phyloP scores from a whole-genome alignment of 2,113 vertebrate genomes.

The Pantherophis guttatus region DNA sequence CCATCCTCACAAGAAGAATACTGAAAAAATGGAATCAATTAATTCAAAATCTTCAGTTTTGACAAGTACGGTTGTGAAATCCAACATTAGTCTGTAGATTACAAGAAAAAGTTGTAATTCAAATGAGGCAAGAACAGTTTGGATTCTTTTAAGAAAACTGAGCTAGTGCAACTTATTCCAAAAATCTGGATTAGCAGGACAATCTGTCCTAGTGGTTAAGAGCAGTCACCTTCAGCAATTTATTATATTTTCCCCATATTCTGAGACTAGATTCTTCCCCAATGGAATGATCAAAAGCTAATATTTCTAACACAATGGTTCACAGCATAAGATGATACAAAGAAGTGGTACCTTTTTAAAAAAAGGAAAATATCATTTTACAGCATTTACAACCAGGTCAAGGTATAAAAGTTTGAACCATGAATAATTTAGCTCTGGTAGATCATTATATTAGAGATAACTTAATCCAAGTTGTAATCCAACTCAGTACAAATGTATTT shows the following conservation, averaged over 20 bases:
- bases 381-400: not conserved
- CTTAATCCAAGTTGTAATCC: not conserved
- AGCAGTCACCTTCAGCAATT: not conserved
- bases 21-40: slow-evolving; percentile 18
- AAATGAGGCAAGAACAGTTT: slow-evolving; percentile 29
- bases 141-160: not conserved
- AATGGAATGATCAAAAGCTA: not conserved
- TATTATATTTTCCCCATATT: not conserved
- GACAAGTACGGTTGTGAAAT: slow-evolving; percentile 40
- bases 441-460: not conserved
- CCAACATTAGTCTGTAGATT: slow-evolving; percentile 34
- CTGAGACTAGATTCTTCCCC: not conserved
- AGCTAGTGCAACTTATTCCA: not conserved
- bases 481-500: not conserved
- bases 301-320: slow-evolving; percentile 11
- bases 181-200: not conserved
- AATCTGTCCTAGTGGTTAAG: not conserved
- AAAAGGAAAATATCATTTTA: not conserved
- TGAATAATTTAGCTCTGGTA: slow-evolving; percentile 51
- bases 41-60: slow-evolving; percentile 29
- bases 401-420: slow-evolving; percentile 30
- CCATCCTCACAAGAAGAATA: not conserved
- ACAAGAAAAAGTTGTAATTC: slow-evolving; percentile 14
- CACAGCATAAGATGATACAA: not conserved
- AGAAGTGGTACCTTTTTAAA: not conserved